Evolutionary conservation across 2,797 vertebrate species (phyloP).

Genomic region (Rhinophrynus dorsalis): DNA sequence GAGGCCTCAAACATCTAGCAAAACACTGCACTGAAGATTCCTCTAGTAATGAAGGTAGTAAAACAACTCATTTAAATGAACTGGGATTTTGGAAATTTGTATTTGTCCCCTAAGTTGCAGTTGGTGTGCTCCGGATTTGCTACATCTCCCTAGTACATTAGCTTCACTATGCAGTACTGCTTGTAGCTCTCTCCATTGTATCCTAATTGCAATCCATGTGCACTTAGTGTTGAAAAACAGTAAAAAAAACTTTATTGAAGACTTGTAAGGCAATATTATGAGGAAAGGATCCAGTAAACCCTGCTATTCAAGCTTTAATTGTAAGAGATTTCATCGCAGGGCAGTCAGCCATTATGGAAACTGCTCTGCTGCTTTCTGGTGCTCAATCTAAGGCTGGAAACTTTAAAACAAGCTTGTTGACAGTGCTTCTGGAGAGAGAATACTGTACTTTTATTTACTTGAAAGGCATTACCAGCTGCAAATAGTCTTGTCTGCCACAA

Average conservation of each 20-base stretch:
- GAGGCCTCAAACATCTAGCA: too few species aligned
- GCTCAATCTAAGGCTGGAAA: background rate
- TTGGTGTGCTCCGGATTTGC: too few species aligned
- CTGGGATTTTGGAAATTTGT: too few species aligned
- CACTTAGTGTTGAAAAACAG: background rate
- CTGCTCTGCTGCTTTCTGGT: background rate
- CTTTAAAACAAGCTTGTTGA: constrained; percentile 18
- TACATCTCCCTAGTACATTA: too few species aligned
- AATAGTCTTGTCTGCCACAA: constrained; percentile 16
- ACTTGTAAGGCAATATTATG: background rate
- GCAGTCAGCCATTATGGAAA: background rate
- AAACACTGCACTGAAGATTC: too few species aligned
- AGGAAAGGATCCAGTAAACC: background rate
- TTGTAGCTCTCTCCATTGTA: background rate
- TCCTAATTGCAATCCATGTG: background rate
- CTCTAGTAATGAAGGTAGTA: too few species aligned
- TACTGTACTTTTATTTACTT: constrained; percentile 17
- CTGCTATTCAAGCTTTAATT: background rate
- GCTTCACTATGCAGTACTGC: background rate
- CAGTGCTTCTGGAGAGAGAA: constrained; percentile 6
- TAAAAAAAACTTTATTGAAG: background rate
- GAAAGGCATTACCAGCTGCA: constrained; percentile 10
- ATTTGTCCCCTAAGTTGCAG: too few species aligned
- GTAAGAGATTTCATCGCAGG: constrained; percentile 6
- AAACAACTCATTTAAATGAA: too few species aligned